These are phyloP conservation scores for Isaurus tuberculatus DNA, from an alignment of 92 coral and sea anemone species.

Conservation along the genomic window DNA sequence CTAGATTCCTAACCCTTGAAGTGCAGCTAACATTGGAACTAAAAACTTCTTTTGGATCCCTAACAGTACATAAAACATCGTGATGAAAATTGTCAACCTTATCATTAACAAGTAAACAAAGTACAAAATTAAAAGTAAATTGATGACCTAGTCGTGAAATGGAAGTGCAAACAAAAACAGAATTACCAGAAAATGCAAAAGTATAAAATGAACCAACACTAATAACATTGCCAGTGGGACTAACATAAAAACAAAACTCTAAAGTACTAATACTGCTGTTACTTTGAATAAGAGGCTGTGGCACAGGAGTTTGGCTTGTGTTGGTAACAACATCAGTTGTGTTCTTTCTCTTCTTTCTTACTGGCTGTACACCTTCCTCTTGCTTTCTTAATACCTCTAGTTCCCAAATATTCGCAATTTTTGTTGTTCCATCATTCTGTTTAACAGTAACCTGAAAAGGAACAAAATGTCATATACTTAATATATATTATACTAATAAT, in stretches of 20 bases:
- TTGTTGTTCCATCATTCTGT: background rate
- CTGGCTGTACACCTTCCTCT: background rate
- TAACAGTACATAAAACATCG: background rate
- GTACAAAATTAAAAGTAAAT: conserved; percentile 39
- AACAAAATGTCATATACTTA: background rate
- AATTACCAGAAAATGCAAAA: conserved; percentile 14
- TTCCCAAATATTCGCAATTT: background rate
- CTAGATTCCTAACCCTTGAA: conserved; percentile 1
- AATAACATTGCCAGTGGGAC: conserved; percentile 21
- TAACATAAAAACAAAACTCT: conserved; percentile 43
- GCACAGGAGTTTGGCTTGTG: background rate
- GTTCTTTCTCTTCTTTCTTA: background rate
- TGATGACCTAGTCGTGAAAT: conserved; percentile 13
- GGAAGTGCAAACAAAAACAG: conserved; percentile 39
- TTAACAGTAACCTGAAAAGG: background rate
- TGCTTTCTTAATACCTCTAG: background rate
- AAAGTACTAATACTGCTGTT: too few species aligned
- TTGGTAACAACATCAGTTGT: background rate
- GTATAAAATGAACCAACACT: conserved; percentile 36
- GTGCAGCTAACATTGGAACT: background rate
- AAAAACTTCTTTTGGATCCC: background rate
- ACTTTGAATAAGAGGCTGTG: conserved; percentile 8
- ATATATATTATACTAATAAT: too few species aligned
- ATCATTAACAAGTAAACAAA: background rate
- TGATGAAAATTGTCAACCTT: background rate